phyloP scores from a whole-genome alignment of 2,888 invertebrate species.

The Ernsta delagoae region DNA sequence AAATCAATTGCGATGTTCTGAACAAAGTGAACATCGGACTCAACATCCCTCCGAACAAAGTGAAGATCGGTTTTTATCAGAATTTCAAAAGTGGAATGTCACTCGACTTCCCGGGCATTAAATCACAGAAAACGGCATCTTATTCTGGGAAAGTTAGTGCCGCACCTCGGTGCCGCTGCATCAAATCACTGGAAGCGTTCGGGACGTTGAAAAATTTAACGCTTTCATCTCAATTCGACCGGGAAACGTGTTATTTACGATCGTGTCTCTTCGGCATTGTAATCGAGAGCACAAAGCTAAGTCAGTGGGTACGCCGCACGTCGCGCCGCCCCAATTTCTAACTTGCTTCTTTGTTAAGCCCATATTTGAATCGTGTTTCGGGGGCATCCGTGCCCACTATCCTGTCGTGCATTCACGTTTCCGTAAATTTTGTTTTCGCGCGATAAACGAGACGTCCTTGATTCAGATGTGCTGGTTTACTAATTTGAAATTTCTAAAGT shows the following conservation, averaged over 20 bases:
- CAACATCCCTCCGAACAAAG: constrained; percentile 17
- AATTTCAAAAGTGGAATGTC: constrained; percentile 26
- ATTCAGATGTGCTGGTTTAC: constrained; percentile 55
- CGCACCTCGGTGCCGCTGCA: constrained; percentile 42
- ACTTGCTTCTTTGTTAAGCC: constrained; percentile 56
- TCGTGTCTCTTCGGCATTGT: constrained; percentile 50
- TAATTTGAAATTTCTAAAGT: constrained; percentile 35
- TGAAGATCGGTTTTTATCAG: constrained; percentile 26
- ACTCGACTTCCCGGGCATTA: constrained; percentile 28
- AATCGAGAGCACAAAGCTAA: constrained; percentile 47
- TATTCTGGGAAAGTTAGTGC: constrained; percentile 48
- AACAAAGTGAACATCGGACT: constrained; percentile 21
- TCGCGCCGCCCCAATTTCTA: constrained; percentile 50
- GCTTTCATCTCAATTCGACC: constrained; percentile 63
- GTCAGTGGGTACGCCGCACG: constrained; percentile 41
- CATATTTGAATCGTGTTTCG: constrained; percentile 53
- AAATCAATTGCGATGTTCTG: constrained; percentile 25
- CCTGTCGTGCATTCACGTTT: constrained; percentile 34
- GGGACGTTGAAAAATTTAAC: constrained; percentile 58
- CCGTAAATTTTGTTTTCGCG: constrained; percentile 35
- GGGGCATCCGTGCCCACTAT: constrained; percentile 46
- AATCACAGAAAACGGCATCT: constrained; percentile 32
- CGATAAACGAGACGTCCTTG: constrained; percentile 59
- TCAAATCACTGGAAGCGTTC: constrained; percentile 50
- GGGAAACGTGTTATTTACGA: constrained; percentile 67